Evolutionary conservation across 2,113 vertebrate species (phyloP), one percentile per base, ranked within the genome.

Genomic region (Phaethornis superciliosus): DNA sequence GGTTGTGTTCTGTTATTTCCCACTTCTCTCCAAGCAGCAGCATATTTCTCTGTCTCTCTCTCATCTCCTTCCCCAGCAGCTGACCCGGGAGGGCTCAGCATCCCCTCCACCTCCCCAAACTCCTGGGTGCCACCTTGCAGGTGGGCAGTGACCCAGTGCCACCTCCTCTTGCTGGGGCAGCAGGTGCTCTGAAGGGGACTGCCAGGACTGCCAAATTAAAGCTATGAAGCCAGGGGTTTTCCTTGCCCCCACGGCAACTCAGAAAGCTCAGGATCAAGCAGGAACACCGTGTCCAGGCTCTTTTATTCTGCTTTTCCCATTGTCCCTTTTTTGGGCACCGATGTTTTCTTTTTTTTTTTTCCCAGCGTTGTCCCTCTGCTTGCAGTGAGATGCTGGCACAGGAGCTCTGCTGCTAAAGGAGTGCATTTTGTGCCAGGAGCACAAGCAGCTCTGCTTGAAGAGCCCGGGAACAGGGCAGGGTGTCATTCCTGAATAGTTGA

Each of bases 261-360:
- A 91, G 88, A 82, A 95, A 96, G 78, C 17, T 2, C 86, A 71
- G 95, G 89, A 93, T 86, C 90, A 81, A 93, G 94, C 85, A 90
- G 86, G 94, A 95, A 95, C 94, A 24, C 49, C 44, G 60, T 90
- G 95, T 96, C 86, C 92, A 93, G 74, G 81, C 69, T 13, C 83
- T 94, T 96, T 96, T 93, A 88, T 96, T 94, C 94, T 75, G 72
- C 10, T 79, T 92, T 87, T 49, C 72, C 88, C 62, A 88, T 93
- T 96, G 90, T 89, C 77, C 40, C 40, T 78, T 62, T 42, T 93
- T 26, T 77, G 94, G 96, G 96, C 96, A 95, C 69, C 13, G 24
- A 23, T 63, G 40, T 5, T 47, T 40, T 40, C 40, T 40, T 40
- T 40, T 77, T 79, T 40, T 40, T 40, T 77, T 79, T 95, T 93